Evolutionary conservation across 2,113 vertebrate genomes (phyloP).

Genomic region (Tretioscincus oriximinensis): DNA sequence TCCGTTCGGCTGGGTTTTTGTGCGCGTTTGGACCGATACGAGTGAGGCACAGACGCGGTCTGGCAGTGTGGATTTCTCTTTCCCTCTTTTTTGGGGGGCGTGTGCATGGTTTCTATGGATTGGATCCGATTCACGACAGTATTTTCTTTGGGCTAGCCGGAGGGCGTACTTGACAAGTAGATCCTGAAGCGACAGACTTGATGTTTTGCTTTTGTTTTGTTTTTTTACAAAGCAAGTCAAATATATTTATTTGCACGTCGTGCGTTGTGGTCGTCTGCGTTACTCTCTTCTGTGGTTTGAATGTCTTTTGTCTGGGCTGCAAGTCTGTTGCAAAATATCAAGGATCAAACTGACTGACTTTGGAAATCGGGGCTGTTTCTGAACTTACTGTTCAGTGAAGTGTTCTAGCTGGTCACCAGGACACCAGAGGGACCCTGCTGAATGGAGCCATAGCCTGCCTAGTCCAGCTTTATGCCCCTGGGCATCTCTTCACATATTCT

Average conservation of each 20-base stretch:
- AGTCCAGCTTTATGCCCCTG: no score
- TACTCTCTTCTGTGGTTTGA: slow-evolving; percentile 24
- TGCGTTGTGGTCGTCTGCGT: slow-evolving; percentile 41
- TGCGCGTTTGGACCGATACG: slow-evolving; percentile 17
- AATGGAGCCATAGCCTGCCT: no score
- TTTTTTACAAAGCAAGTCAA: slow-evolving; percentile 23
- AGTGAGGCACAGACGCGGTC: not conserved
- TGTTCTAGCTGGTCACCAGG: no score
- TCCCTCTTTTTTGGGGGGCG: not conserved
- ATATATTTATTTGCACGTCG: slow-evolving; percentile 42
- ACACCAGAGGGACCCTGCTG: no score
- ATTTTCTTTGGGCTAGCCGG: slow-evolving; percentile 47
- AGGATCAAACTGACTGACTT: slow-evolving; percentile 44
- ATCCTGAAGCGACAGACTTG: slow-evolving; percentile 54
- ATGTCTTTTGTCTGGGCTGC: not conserved
- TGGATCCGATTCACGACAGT: slow-evolving; percentile 53
- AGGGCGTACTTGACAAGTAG: slow-evolving; percentile 38
- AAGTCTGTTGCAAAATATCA: slow-evolving; percentile 23
- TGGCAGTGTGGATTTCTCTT: slow-evolving; percentile 23
- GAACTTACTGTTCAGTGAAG: no score
- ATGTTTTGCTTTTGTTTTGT: slow-evolving; percentile 16
- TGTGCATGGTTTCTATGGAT: slow-evolving; percentile 25
- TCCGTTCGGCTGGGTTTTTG: slow-evolving; percentile 11
- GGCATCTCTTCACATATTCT: no score
- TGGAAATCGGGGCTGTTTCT: not conserved